A percentile compares a stretch with the other conserved stretches of the same genome.
These are phyloP conservation scores for Catalaphyllia jardinei DNA, from an alignment of 64 coral and sea anemone species.

Conservation along the genomic window DNA sequence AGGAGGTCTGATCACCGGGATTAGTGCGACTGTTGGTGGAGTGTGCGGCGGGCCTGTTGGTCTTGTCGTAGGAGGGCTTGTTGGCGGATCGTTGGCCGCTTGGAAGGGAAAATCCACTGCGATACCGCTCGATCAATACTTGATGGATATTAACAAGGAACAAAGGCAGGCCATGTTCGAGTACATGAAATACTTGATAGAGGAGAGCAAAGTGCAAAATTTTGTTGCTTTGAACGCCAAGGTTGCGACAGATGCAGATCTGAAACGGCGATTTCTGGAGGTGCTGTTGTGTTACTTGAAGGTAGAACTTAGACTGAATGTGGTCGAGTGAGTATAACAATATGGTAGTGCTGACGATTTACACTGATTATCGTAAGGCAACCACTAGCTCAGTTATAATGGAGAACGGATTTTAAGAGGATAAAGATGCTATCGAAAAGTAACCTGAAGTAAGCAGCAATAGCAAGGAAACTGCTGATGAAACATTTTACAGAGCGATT, in stretches of 20 bases:
- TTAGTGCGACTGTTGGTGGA: constrained; percentile 74
- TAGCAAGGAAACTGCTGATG: background rate
- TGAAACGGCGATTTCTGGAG: constrained; percentile 75
- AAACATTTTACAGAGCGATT: background rate
- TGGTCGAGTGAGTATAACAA: background rate
- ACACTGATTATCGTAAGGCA: background rate
- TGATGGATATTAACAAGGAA: constrained; percentile 84
- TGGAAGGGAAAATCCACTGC: constrained; percentile 69
- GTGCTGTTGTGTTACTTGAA: constrained; percentile 87
- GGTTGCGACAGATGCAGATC: constrained; percentile 62
- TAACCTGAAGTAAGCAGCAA: background rate
- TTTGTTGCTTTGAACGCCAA: constrained; percentile 83
- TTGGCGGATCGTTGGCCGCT: constrained; percentile 79
- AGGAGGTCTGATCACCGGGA: constrained; percentile 61
- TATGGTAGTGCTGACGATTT: background rate
- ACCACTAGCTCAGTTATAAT: background rate
- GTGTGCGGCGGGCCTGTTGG: constrained; percentile 82
- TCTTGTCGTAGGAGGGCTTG: constrained; percentile 66
- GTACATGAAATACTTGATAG: constrained; percentile 86
- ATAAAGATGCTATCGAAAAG: background rate
- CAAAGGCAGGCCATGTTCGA: constrained; percentile 73
- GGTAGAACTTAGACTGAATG: constrained; percentile 43
- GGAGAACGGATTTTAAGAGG: background rate
- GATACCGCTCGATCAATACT: constrained; percentile 65
- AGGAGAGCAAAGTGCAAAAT: constrained; percentile 75